Evolutionary conservation across 2,113 vertebrate genomes (phyloP).

Genomic region (Vicugna pacos): DNA sequence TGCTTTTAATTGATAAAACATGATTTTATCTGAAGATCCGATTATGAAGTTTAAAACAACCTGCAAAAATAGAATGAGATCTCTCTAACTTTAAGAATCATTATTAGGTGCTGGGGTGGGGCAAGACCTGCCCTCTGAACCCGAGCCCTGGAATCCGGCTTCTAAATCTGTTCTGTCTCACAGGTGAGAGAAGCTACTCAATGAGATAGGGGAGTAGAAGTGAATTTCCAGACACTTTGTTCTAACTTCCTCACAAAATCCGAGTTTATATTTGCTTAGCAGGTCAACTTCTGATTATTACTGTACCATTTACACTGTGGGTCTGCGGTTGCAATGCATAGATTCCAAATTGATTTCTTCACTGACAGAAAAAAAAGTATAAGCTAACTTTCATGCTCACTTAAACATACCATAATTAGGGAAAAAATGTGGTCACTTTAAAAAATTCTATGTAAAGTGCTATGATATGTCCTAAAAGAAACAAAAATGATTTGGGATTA

Average conservation of each 20-base stretch:
- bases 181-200: neutral
- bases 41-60: neutral
- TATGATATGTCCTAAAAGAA: neutral
- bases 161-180: neutral
- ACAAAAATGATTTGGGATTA: neutral
- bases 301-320: neutral
- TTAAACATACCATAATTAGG: neutral
- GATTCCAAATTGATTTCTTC: conserved; percentile 5
- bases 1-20: neutral
- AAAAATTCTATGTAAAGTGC: conserved; percentile 2
- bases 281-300: neutral
- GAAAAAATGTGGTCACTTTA: neutral
- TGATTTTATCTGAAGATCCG: conserved; percentile 18
- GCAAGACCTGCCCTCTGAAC: neutral
- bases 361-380: neutral
- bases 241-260: neutral
- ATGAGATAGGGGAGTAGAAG: neutral
- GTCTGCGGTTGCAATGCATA: neutral
- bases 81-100: neutral
- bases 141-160: neutral
- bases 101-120: neutral
- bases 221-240: neutral
- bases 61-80: neutral
- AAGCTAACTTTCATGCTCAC: neutral
- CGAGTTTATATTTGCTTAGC: neutral